phyloP scores from a whole-genome alignment of 2,888 invertebrate species.

The Megastigmus dorsalis region DNA sequence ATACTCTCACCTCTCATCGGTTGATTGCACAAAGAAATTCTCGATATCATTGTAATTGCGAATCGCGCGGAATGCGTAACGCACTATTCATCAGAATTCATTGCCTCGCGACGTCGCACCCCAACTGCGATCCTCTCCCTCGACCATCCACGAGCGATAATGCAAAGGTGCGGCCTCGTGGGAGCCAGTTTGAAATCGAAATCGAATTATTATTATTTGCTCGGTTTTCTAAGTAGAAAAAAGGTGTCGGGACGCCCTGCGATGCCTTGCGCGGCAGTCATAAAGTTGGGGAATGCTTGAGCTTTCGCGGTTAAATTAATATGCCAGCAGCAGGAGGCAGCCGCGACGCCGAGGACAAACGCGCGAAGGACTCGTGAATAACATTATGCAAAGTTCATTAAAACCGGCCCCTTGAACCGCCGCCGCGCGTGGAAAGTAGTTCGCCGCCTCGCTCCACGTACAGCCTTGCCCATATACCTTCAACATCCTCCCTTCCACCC shows the following conservation, averaged over 20 bases:
- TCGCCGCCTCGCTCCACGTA: conserved; percentile 37
- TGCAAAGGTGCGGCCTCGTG: too few species aligned
- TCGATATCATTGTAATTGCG: too few species aligned
- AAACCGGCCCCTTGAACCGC: conserved; percentile 62
- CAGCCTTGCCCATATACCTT: conserved; percentile 25
- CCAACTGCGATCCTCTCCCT: too few species aligned
- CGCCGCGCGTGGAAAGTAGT: conserved; percentile 54
- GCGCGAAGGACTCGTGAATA: conserved; percentile 61
- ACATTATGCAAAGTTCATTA: conserved; percentile 71
- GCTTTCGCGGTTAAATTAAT: conserved; percentile 58
- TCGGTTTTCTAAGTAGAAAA: neutral
- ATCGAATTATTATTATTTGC: conserved; percentile 37
- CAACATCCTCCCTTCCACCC: too few species aligned
- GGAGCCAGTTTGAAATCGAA: conserved; percentile 11
- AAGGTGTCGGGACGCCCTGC: neutral
- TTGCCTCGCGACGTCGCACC: too few species aligned
- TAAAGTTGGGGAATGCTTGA: conserved; percentile 1
- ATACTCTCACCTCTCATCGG: too few species aligned
- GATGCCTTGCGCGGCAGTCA: neutral
- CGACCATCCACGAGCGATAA: neutral
- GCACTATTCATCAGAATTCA: neutral
- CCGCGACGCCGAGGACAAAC: conserved; percentile 44
- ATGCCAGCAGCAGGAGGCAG: conserved; percentile 52
- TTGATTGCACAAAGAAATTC: too few species aligned
- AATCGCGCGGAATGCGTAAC: too few species aligned